Evolutionary conservation across 2,113 vertebrate genomes (phyloP), one percentile per base, ranked within the genome.

Genomic region (Coregonus clupeaformis): DNA sequence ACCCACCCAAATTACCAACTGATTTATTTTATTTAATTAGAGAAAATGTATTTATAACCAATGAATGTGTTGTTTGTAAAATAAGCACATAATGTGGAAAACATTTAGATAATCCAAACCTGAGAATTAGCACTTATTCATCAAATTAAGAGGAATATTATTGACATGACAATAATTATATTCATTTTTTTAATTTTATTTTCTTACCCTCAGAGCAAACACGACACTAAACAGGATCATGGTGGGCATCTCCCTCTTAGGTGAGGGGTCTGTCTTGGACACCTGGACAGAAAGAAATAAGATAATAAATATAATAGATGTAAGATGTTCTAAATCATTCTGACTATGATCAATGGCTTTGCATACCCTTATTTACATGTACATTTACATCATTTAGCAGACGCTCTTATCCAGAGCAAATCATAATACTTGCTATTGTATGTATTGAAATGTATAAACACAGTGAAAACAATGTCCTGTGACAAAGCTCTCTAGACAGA

Each of bases 191-290:
- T 5, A 29, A 49, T 64, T 14, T 36, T 22, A 30, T 9, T 20
- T 5, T 42, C 95, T 91, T 95, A 99, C 98, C 97, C 96, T 92
- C 11, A 99, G 87, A 14, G 98, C 98, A 92, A 99, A 98, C 4
- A 99, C 97, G 76, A 99, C 97, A 0, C 96, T 99, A 84, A 99
- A 99, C 47, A 99, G 92, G 85, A 98, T 99, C 98, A 99, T 99
- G 0, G 98, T 99, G 36, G 98, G 97, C 90, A 96, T 93, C 84
- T 99, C 98, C 85, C 98, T 95, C 89, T 99, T 99, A 1, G 98
- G 98, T 4, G 97, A 98, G 16, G 98, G 98, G 78, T 99, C 97
- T 6, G 94, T 94, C 91, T 99, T 99, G 65, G 95, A 97, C 24
- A 96, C 94, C 97, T 99, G 88, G 30, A 88, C 84, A 86, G 57